Evolutionary conservation across 2,888 invertebrate species (phyloP).

Genomic region (Sinohyriopsis cumingii): DNA sequence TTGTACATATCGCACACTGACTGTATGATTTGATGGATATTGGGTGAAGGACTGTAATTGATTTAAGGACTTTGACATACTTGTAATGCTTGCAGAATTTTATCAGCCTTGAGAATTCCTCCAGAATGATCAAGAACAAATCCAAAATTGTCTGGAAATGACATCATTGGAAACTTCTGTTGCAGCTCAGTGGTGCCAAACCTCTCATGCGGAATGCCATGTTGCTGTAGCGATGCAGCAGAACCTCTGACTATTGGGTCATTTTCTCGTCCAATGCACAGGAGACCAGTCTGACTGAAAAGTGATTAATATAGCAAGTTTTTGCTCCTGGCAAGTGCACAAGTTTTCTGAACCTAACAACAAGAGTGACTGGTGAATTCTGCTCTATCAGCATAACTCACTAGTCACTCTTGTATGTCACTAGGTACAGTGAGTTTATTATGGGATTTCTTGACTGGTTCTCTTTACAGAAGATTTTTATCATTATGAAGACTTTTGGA

Average conservation of each 20-base stretch:
- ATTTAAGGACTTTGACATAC: slow-evolving; percentile 35
- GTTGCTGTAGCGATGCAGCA: slow-evolving; percentile 27
- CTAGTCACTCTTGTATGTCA: no score
- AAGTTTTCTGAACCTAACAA: no score
- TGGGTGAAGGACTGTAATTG: no score
- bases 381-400: no score
- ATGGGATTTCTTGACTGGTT: no score
- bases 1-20: no score
- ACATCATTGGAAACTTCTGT: slow-evolving; percentile 48
- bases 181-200: slow-evolving; percentile 33
- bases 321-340: no score
- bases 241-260: slow-evolving; percentile 25
- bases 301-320: neutral
- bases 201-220: slow-evolving; percentile 39
- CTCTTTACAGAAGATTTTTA: no score
- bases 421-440: no score
- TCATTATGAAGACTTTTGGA: no score
- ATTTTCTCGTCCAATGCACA: slow-evolving; percentile 43
- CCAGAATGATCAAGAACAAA: slow-evolving; percentile 59
- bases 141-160: slow-evolving; percentile 35
- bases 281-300: slow-evolving; percentile 55
- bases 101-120: slow-evolving; percentile 62
- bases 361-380: no score
- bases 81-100: slow-evolving; percentile 59
- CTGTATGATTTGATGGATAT: no score